Conservation (phyloP, 2,113 vertebrate genomes). For the Crotalus tigris region DNA sequence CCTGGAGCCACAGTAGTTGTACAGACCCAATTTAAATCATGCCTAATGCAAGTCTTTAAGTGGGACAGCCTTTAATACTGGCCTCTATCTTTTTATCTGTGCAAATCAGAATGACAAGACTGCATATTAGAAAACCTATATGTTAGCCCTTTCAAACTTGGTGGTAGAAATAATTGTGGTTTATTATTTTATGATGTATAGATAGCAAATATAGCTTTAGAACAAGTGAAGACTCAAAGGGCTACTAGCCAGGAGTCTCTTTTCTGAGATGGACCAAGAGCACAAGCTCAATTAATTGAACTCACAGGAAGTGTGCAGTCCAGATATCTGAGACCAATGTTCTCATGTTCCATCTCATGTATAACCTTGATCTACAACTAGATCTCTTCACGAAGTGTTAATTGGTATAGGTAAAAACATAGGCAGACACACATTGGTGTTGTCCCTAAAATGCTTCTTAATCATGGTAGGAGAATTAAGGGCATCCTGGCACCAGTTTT, state of each 20-base stretch:
- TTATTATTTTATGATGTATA: not conserved
- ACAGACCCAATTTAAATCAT: not conserved
- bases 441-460: conserved; percentile 1
- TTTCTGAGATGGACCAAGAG: not conserved
- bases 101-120: not conserved
- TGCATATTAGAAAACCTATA: not conserved
- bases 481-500: conserved; percentile 17
- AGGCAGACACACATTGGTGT: not conserved
- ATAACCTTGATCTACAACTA: not conserved
- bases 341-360: not conserved
- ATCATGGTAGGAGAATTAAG: conserved; percentile 15
- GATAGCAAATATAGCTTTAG: not conserved
- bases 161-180: not conserved
- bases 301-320: not conserved
- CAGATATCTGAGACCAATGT: not conserved
- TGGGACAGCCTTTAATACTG: not conserved
- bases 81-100: not conserved
- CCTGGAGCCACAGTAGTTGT: not conserved
- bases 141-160: not conserved
- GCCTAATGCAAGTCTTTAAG: not conserved
- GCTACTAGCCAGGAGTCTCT: not conserved
- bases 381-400: not conserved
- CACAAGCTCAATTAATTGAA: conserved; percentile 16
- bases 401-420: not conserved
- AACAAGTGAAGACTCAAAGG: too few relatives aligned